Evolutionary conservation across 2,888 invertebrate species (phyloP).

Genomic region (Drymonia ruficornis): DNA sequence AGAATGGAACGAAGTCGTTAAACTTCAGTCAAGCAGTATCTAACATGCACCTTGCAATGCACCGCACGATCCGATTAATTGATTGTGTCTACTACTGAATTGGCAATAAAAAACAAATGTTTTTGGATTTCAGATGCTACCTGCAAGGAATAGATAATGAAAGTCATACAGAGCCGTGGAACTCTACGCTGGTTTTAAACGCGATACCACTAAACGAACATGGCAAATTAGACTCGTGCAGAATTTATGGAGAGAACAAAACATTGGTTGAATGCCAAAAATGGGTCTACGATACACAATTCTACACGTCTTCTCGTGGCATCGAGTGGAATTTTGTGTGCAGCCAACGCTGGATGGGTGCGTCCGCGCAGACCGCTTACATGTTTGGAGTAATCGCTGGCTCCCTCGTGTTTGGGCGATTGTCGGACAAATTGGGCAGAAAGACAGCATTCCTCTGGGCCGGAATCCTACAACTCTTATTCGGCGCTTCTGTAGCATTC

Average conservation of each 20-base stretch:
- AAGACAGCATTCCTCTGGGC: slow-evolving; percentile 92
- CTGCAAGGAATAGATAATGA: slow-evolving; percentile 84
- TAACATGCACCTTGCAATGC: slow-evolving; percentile 37
- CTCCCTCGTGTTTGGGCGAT: slow-evolving; percentile 90
- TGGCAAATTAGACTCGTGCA: slow-evolving; percentile 87
- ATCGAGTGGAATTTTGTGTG: slow-evolving; percentile 95
- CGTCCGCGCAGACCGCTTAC: slow-evolving; percentile 90
- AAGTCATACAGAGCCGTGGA: slow-evolving; percentile 80
- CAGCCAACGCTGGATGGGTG: slow-evolving; percentile 91
- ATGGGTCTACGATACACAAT: slow-evolving; percentile 91
- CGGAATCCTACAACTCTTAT: slow-evolving; percentile 88
- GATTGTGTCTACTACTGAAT: slow-evolving; percentile 5
- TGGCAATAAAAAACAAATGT: slow-evolving; percentile 29
- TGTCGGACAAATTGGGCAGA: slow-evolving; percentile 92
- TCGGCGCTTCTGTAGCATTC: slow-evolving; percentile 90
- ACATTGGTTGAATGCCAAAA: slow-evolving; percentile 65
- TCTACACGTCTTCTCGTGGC: slow-evolving; percentile 89
- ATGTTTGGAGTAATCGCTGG: slow-evolving; percentile 94
- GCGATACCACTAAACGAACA: slow-evolving; percentile 85
- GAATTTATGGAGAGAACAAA: slow-evolving; percentile 75
- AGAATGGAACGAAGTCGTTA: slow-evolving; percentile 17
- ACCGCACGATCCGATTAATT: slow-evolving; percentile 20
- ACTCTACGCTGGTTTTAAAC: slow-evolving; percentile 76
- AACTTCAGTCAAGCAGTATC: slow-evolving; percentile 15
- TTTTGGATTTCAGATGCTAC: slow-evolving; percentile 82